Conservation (phyloP, 2,888 invertebrate genomes). For the Campoletis raptor region DNA sequence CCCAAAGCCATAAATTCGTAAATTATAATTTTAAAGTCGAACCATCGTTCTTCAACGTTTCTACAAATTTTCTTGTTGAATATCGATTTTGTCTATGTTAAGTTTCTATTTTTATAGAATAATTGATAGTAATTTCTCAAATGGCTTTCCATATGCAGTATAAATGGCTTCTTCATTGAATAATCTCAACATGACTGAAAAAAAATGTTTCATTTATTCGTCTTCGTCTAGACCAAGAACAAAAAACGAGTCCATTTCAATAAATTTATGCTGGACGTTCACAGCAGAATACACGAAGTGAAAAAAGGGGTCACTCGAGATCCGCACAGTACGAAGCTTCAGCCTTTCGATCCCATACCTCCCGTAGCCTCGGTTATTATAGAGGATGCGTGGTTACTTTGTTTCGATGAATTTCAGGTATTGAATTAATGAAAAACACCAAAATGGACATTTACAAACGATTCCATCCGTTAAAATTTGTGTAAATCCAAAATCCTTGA, state of each 20-base stretch:
- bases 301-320: conserved; percentile 88
- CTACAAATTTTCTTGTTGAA: neutral
- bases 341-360: conserved; percentile 96
- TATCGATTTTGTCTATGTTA: neutral
- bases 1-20: neutral
- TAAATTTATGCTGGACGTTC: conserved; percentile 98
- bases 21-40: neutral
- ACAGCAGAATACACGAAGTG: conserved; percentile 94
- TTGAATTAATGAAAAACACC: conserved; percentile 50
- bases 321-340: conserved; percentile 86
- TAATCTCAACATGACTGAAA: neutral
- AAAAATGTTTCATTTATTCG: conserved; percentile 57
- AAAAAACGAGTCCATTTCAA: conserved; percentile 97
- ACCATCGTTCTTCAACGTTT: neutral
- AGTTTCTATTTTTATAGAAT: neutral
- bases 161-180: conserved; percentile 45
- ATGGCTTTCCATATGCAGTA: conserved; percentile 76
- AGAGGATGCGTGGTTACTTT: conserved; percentile 95
- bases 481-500: neutral
- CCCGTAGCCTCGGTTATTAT: conserved; percentile 96
- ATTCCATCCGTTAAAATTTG: neutral
- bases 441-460: neutral
- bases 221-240: conserved; percentile 86
- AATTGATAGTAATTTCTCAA: neutral
- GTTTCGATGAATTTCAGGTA: conserved; percentile 99